Conservation (phyloP, 1,140 invertebrate species). For the Penaeus japonicus region DNA sequence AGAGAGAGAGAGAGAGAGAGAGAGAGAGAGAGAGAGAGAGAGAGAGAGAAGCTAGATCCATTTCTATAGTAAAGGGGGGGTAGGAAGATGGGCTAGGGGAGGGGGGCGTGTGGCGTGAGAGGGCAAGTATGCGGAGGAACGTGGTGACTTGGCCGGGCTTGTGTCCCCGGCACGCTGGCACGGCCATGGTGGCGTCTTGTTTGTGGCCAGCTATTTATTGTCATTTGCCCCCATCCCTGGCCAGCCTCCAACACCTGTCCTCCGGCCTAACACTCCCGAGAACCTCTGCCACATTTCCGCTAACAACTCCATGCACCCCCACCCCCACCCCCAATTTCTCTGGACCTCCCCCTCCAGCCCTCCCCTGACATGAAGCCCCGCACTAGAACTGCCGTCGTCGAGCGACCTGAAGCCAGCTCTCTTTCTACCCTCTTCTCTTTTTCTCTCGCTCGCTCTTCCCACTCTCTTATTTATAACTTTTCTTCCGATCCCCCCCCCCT, state of each 20-base stretch:
- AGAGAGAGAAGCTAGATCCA: no score
- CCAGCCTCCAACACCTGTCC: slow-evolving; percentile 28
- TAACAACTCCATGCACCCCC: neutral
- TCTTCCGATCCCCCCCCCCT: neutral
- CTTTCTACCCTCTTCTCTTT: neutral
- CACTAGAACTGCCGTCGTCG: no score
- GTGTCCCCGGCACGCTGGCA: no score
- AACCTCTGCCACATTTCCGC: neutral
- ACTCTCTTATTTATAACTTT: neutral
- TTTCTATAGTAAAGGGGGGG: neutral
- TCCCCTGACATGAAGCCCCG: no score
- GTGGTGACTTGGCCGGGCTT: no score
- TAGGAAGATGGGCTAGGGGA: neutral
- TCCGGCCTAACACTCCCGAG: neutral
- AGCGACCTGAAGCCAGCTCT: no score
- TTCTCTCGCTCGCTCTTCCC: neutral
- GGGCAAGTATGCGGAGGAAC: no score
- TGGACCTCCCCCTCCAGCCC: neutral
- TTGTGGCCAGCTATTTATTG: slow-evolving; percentile 43
- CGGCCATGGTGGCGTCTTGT: neutral
- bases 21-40: no score
- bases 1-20: no score
- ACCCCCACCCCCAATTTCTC: neutral
- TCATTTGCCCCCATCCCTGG: slow-evolving; percentile 32
- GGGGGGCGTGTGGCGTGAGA: neutral